Percentiles rank a stretch among this genome's conserved stretches.
Conservation (phyloP, 2,888 invertebrate species). For the Strigamia crassipes region DNA sequence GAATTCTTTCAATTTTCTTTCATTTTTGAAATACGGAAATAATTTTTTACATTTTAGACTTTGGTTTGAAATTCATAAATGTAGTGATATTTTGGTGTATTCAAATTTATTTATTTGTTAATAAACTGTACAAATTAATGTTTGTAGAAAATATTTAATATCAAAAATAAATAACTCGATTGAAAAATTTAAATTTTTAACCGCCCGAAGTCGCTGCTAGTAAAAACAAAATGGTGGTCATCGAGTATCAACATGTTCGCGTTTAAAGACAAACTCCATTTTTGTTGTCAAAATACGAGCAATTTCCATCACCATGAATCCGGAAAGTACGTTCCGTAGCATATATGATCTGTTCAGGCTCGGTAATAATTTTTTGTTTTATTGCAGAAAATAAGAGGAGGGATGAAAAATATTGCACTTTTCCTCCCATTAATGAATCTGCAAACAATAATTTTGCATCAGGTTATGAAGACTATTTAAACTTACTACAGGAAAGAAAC, state of each 20-base stretch:
- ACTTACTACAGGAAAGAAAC: constrained; percentile 7
- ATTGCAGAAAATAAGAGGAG: background rate
- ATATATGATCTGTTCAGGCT: background rate
- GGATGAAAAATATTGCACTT: background rate
- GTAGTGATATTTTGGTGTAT: background rate
- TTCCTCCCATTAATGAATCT: background rate
- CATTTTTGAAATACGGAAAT: no score
- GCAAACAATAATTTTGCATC: background rate
- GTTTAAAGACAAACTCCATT: background rate
- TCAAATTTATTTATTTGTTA: no score
- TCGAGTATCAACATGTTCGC: background rate
- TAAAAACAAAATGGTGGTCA: background rate
- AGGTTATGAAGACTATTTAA: constrained; percentile 32
- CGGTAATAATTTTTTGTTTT: background rate
- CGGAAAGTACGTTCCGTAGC: background rate
- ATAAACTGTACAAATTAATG: no score
- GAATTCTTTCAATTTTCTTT: no score
- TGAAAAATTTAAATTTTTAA: background rate
- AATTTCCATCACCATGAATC: no score
- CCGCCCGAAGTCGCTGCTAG: background rate
- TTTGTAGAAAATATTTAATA: no score
- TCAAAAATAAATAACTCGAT: no score
- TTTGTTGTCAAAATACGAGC: no score
- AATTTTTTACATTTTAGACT: no score
- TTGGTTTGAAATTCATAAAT: no score